A percentile compares a stretch with the other conserved stretches of the same genome.
phyloP scores from a whole-genome alignment of 2,113 vertebrate species.

The Corydoras maculifer region DNA sequence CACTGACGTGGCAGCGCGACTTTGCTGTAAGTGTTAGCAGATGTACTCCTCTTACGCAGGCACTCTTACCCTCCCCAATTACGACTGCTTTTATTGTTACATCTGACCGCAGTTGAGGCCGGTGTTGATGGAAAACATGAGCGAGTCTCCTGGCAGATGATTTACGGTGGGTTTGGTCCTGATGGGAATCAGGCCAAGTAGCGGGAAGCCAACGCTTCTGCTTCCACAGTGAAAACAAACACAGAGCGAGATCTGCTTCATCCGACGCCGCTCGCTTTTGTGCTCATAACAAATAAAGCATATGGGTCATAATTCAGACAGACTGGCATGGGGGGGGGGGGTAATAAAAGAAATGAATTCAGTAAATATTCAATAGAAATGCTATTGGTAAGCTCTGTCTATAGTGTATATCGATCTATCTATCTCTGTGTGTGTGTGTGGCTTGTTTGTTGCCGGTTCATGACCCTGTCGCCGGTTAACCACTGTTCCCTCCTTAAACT shows the following conservation, averaged over 20 bases:
- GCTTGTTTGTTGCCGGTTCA: too few relatives aligned
- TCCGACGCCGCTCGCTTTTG: not conserved
- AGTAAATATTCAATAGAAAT: too few relatives aligned
- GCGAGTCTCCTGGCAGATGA: slow-evolving; percentile 13
- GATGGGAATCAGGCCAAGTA: slow-evolving; percentile 16
- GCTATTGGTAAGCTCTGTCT: too few relatives aligned
- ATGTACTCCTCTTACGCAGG: slow-evolving; percentile 30
- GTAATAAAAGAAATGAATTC: too few relatives aligned
- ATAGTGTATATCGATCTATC: too few relatives aligned
- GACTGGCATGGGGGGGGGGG: too few relatives aligned
- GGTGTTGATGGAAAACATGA: slow-evolving; percentile 36
- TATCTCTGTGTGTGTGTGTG: too few relatives aligned
- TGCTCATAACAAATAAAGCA: not conserved
- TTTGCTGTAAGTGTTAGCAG: slow-evolving; percentile 38
- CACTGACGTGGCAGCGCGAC: slow-evolving; percentile 37
- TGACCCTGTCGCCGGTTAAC: too few relatives aligned
- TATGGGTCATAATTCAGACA: too few relatives aligned
- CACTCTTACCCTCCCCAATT: slow-evolving; percentile 20
- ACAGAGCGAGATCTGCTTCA: slow-evolving; percentile 3
- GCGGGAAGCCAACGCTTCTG: slow-evolving; percentile 14
- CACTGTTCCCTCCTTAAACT: too few relatives aligned
- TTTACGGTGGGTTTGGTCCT: slow-evolving; percentile 22
- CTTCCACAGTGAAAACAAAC: slow-evolving; percentile 7
- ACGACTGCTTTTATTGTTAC: slow-evolving; percentile 27
- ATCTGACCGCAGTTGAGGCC: slow-evolving; percentile 31